Evolutionary conservation across 2,113 vertebrate genomes (phyloP).

Genomic region (Cinclus mexicanus): DNA sequence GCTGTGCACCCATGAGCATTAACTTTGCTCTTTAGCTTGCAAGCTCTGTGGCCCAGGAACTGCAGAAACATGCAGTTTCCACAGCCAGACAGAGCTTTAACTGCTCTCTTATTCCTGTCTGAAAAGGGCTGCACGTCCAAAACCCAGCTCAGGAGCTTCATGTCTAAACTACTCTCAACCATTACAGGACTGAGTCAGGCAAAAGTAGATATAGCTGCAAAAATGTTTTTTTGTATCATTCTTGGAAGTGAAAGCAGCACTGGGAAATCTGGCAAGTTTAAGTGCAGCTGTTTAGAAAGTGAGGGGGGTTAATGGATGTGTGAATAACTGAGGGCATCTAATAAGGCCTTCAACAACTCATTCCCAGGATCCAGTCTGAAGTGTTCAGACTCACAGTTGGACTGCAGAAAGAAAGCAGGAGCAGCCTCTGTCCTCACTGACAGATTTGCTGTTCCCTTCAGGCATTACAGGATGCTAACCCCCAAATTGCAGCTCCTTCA

Average conservation of each 20-base stretch:
- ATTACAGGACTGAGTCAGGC: not conserved
- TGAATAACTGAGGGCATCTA: slow-evolving; percentile 3
- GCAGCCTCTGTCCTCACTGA: not conserved
- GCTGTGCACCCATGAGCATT: not conserved
- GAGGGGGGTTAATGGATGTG: not conserved
- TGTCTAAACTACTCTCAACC: not conserved
- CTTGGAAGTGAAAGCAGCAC: not conserved
- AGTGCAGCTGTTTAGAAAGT: not conserved
- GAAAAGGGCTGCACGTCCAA: not conserved
- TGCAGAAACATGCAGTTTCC: not conserved
- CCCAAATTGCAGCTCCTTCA: not conserved
- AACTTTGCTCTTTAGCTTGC: not conserved
- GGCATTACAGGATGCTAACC: not conserved
- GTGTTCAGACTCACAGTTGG: not conserved
- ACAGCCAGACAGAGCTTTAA: not conserved
- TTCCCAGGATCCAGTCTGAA: not conserved
- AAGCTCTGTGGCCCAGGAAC: not conserved
- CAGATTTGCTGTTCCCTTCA: not conserved
- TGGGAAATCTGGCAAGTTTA: not conserved
- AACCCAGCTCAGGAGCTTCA: not conserved
- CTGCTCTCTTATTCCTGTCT: not conserved
- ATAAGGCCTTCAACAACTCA: not conserved
- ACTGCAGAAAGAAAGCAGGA: not conserved
- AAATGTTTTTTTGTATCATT: not conserved
- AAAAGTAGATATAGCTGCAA: not conserved